Evolutionary conservation across 30 jellyfish, hydroid and myxozoan genomes (phyloP).

Genomic region (Aurelia aurita complex sp. Pacific): DNA sequence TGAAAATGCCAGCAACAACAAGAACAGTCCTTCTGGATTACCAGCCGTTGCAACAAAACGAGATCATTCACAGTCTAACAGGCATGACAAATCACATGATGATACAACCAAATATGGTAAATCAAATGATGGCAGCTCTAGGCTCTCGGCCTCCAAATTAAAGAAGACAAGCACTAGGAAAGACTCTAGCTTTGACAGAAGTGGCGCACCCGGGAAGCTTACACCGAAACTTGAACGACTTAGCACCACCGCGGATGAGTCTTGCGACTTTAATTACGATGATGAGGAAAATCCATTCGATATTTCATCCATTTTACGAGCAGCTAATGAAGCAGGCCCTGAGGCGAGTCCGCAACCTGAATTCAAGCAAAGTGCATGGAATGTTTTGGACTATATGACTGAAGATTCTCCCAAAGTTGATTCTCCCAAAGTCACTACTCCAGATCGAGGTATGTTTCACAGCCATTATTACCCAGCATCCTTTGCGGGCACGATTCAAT

Average conservation of each 20-base stretch:
- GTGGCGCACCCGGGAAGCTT: slow-evolving; percentile 4
- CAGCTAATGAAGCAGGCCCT: slow-evolving; percentile 60
- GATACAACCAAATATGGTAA: background rate
- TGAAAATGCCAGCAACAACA: slow-evolving; percentile 7
- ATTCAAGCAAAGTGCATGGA: slow-evolving; percentile 38
- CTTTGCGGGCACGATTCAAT: too few relatives aligned
- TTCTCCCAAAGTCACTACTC: too few relatives aligned
- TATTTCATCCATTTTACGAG: slow-evolving; percentile 83
- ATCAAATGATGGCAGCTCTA: background rate
- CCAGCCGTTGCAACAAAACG: too few relatives aligned
- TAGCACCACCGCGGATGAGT: slow-evolving; percentile 28
- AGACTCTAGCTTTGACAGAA: slow-evolving; percentile 16
- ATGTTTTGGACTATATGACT: slow-evolving; percentile 47
- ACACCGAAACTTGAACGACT: slow-evolving; percentile 28
- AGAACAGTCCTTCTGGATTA: too few relatives aligned
- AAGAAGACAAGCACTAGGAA: slow-evolving; percentile 47
- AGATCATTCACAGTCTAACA: background rate
- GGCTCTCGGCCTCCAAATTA: slow-evolving; percentile 15
- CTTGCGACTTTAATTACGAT: slow-evolving; percentile 40
- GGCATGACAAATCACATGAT: background rate
- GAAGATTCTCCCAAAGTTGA: slow-evolving; percentile 20
- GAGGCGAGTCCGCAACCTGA: slow-evolving; percentile 28
- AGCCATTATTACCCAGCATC: too few relatives aligned
- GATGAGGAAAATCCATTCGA: slow-evolving; percentile 91
- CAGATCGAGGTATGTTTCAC: too few relatives aligned